These are phyloP conservation scores for Strigops habroptila DNA, from an alignment of 2,113 vertebrate species.

Conservation along the genomic window DNA sequence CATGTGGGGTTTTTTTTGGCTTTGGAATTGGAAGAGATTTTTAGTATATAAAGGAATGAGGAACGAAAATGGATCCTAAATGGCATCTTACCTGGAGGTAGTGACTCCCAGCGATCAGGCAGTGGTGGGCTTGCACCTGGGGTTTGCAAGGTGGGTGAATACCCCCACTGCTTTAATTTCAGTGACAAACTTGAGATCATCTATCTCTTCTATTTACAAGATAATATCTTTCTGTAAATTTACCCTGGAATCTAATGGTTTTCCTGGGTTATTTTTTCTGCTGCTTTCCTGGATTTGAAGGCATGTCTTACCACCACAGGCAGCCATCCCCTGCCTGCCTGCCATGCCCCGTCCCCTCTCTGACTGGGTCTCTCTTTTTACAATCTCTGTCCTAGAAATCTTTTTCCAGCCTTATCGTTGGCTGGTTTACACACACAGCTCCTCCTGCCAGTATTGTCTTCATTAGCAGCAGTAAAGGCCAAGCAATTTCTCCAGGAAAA, in stretches of 20 bases:
- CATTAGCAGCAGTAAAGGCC: background rate
- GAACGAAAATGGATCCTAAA: background rate
- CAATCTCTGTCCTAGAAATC: background rate
- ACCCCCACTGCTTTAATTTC: background rate
- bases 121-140: fast-evolving
- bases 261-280: background rate
- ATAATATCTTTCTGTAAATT: background rate
- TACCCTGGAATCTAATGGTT: background rate
- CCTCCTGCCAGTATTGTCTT: background rate
- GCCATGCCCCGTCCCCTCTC: fast-evolving
- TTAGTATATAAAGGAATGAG: background rate
- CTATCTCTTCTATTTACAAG: background rate
- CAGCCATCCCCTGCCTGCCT: background rate
- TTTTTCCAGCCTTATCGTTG: background rate
- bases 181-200: background rate
- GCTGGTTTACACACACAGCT: background rate
- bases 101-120: background rate
- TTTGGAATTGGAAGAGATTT: background rate
- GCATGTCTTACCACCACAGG: fast-evolving
- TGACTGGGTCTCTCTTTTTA: background rate
- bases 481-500: background rate
- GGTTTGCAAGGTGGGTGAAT: background rate
- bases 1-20: background rate
- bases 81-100: background rate
- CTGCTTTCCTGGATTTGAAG: background rate